These are phyloP conservation scores for Plotosus lineatus DNA, from an alignment of 2,113 vertebrate genomes.

Conservation along the genomic window DNA sequence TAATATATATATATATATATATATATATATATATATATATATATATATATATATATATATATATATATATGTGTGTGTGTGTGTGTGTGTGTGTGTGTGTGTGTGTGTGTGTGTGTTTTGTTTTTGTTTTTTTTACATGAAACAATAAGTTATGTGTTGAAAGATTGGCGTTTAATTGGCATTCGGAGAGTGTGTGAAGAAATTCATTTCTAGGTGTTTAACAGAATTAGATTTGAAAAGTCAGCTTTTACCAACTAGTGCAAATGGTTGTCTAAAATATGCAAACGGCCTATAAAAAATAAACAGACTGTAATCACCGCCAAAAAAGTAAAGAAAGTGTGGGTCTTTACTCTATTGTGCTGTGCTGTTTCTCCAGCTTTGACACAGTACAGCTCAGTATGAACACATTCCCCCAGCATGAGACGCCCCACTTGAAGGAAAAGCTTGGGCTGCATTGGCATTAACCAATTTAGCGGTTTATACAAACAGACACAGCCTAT, in stretches of 20 bases:
- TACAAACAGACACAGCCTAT: conserved; percentile 65
- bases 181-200: neutral
- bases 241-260: neutral
- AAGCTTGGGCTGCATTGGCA: conserved; percentile 59
- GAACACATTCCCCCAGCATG: conserved; percentile 60
- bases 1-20: too few relatives aligned
- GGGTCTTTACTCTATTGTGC: conserved; percentile 59
- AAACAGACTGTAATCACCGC: conserved; percentile 25
- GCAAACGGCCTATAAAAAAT: too few relatives aligned
- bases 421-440: conserved; percentile 58
- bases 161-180: conserved; percentile 33
- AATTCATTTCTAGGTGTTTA: neutral
- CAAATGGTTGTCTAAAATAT: neutral
- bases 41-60: too few relatives aligned
- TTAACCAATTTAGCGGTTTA: conserved; percentile 72
- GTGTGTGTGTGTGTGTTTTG: too few relatives aligned
- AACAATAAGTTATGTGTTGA: conserved; percentile 19
- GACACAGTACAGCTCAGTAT: conserved; percentile 64
- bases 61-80: too few relatives aligned
- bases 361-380: conserved; percentile 67
- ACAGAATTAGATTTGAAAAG: neutral
- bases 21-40: too few relatives aligned
- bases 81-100: too few relatives aligned
- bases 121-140: too few relatives aligned
- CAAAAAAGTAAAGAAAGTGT: conserved; percentile 62